Evolutionary conservation across 1,140 invertebrate species (phyloP).

Genomic region (Sipha flava): DNA sequence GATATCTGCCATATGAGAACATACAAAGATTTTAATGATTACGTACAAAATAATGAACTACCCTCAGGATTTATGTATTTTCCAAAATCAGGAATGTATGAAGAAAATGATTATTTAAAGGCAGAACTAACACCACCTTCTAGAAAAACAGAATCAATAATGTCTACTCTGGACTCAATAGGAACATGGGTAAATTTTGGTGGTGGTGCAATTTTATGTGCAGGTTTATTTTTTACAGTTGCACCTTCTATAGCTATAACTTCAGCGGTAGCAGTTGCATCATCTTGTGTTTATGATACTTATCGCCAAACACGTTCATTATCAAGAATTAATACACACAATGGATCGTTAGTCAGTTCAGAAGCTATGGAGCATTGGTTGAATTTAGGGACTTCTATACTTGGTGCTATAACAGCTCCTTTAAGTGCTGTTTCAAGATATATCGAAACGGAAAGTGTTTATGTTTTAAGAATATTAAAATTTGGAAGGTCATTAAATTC

Average conservation of each 20-base stretch:
- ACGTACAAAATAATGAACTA: background rate
- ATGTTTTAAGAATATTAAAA: background rate
- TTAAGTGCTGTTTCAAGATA: no score
- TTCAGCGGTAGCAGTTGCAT: no score
- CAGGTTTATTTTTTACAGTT: background rate
- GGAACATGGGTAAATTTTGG: accelerated
- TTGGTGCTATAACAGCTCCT: background rate
- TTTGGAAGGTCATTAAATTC: background rate
- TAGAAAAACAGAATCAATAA: background rate
- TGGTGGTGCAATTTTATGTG: accelerated
- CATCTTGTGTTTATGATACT: accelerated
- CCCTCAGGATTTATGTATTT: background rate
- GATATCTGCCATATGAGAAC: background rate
- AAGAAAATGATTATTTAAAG: background rate
- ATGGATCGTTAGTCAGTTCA: no score
- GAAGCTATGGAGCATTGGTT: background rate
- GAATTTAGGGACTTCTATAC: background rate
- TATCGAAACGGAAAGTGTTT: no score
- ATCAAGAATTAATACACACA: background rate
- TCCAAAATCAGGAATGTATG: background rate
- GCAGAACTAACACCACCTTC: background rate
- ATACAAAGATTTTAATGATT: background rate
- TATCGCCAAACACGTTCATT: background rate
- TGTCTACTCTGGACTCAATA: background rate
- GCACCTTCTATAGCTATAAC: no score